A percentile compares a stretch with the other conserved stretches of the same genome.
Conservation (phyloP, 2,888 invertebrate genomes). For the Malthinus flaveolus region DNA sequence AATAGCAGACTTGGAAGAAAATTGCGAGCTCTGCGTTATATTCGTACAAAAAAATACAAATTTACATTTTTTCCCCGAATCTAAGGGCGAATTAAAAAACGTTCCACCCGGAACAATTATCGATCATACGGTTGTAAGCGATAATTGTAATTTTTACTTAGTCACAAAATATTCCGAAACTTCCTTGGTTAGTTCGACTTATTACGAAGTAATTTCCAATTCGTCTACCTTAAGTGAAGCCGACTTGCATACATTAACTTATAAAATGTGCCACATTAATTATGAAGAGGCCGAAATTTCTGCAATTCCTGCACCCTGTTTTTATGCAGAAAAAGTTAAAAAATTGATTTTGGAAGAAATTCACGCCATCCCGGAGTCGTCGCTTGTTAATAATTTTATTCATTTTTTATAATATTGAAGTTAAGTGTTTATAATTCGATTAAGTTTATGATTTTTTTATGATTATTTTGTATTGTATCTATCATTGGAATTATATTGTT, state of each 20-base stretch:
- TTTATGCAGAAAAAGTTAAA: background rate
- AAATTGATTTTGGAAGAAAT: no score
- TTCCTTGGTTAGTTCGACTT: background rate
- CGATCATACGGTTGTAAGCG: background rate
- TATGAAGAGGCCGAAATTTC: background rate
- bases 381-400: no score
- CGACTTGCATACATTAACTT: background rate
- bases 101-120: background rate
- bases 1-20: background rate
- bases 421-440: no score
- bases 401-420: no score
- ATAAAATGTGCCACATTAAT: slow-evolving; percentile 1
- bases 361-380: no score
- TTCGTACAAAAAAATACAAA: background rate
- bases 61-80: background rate
- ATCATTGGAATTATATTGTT: no score
- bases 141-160: background rate
- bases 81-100: background rate
- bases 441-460: no score
- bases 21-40: background rate
- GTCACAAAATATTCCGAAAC: background rate
- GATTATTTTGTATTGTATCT: no score
- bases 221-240: background rate
- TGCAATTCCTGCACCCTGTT: background rate
- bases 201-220: background rate